Base-by-base conservation (phyloP, 2,113 vertebrate species). In the Festucalex cinctus region DNA sequence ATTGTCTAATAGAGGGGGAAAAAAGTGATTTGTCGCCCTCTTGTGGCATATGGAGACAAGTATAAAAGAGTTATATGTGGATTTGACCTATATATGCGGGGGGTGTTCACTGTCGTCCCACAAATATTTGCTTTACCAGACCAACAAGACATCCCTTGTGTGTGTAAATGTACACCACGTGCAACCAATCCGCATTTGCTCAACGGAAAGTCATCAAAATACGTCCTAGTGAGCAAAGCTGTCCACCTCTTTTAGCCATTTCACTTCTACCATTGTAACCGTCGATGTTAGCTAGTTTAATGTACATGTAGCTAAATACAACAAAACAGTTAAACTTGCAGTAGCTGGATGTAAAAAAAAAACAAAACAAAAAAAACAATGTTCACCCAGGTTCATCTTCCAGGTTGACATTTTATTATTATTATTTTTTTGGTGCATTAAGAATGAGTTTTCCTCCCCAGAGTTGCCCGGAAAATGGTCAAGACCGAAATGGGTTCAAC, bases 71-170 rank as follows among this genome's bases (percentile, higher is more conserved):
- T 20, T 46, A 19, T 0, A 0, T 46, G 44, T 6, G 3, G 44
- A 46, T 46, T 19, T 46, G 17, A 41, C 39, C 39, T 13, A n/a
- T n/a, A n/a, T 9, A 41, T 37, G 37, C 37, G 37, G 37, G 37
- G 9, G 37, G n/a, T n/a, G n/a, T 14, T 46, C 44, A 20, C 44
- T 19, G 44, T 19, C 6, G 76, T 77, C 76, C 79, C 76, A 70
- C 65, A 32, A 64, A 73, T 53, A 48, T 16, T 13, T 77, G 66
- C 28, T 32, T 32, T 32, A 32, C 28, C 28, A 32, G 13, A 19
- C 24, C 39, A 17, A 37, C 70, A 60, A 49, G 10, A 28, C 1
- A 9, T 28, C 44, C 49, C 28, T n/a, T n/a, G 39, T 35, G 3
- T 49, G 24, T 3, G 44, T 69, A 65, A 63, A 65, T 75, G 44